Base-by-base conservation (phyloP, 2,113 vertebrate species). In the Myotis yumanensis region DNA sequence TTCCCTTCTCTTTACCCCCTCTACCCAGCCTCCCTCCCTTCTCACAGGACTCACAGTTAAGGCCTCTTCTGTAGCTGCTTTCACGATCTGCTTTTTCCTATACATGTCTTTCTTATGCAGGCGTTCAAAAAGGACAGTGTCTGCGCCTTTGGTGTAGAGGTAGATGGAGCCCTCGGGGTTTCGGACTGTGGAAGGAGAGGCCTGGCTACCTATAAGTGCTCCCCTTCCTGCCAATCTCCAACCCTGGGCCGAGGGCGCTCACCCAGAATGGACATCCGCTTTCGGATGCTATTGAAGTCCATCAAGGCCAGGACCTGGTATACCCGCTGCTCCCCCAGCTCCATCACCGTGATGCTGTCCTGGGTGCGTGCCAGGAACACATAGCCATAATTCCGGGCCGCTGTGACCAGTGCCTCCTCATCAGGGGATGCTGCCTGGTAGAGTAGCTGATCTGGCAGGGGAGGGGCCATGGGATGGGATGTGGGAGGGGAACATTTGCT, bases 211-310 rank as follows among this genome's bases (percentile, higher is more conserved):
- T n/a, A 6, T 22, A 5, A 2, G 0, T 0, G 0, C 28, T 6
- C 11, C 32, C 4, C n/a, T 0, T 5, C 3, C 3, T 8, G 1
- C 18, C 40, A 52, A 0, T 22, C 20, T 1, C 18, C 22, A 1
- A 2, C 84, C 25, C 22, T 15, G 52, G 82, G 37, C 9, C 4
- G 0, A 7, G 0, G 14, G 20, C 1, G 0, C 99, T 99, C 90
- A 99, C 99, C 99, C 77, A 99, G 97, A 5, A 99, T 98, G 0
- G 99, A 99, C 99, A 99, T 99, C 93, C 99, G 97, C 93, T 99
- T 99, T 90, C 99, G 99, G 17, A 97, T 91, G 3, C 99, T 99
- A 98, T 98, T 99, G 97, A 99, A 99, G 95, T 99, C 99, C 96
- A 99, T 95, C 95, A 99, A 97, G 37, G 99, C 99, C 95, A 99